phyloP scores from a whole-genome alignment of 1,140 invertebrate genomes.

The Sycobia sp. region DNA sequence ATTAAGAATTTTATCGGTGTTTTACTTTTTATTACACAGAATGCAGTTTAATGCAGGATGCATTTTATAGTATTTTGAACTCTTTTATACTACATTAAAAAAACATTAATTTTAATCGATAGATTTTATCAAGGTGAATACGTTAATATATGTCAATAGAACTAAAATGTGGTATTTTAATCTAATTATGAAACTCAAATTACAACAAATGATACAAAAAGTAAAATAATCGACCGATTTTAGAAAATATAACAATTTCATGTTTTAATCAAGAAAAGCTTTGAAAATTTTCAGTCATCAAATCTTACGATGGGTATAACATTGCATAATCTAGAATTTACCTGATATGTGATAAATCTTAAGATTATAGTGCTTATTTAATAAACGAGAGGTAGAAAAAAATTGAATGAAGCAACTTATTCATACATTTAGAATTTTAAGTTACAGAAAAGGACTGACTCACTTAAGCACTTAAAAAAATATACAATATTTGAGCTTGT shows the following conservation, averaged over 20 bases:
- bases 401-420: background rate
- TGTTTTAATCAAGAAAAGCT: slow-evolving; percentile 1
- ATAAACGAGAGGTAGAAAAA: background rate
- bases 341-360: slow-evolving; percentile 8
- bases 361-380: slow-evolving; percentile 3
- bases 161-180: background rate
- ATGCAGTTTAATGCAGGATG: slow-evolving; percentile 25
- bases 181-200: background rate
- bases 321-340: slow-evolving; percentile 8
- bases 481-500: background rate
- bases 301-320: slow-evolving; percentile 1
- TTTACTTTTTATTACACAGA: slow-evolving; percentile 20
- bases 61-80: background rate
- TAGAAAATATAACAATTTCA: background rate
- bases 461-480: background rate
- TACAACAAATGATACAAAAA: background rate
- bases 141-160: background rate
- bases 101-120: background rate
- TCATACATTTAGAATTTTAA: slow-evolving; percentile 1
- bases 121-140: slow-evolving; percentile 11
- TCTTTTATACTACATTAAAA: slow-evolving; percentile 10
- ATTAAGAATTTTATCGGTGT: background rate
- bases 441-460: background rate
- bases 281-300: background rate
- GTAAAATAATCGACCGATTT: background rate